phyloP scores from a whole-genome alignment of 2,113 vertebrate genomes.

The Falco punctatus region DNA sequence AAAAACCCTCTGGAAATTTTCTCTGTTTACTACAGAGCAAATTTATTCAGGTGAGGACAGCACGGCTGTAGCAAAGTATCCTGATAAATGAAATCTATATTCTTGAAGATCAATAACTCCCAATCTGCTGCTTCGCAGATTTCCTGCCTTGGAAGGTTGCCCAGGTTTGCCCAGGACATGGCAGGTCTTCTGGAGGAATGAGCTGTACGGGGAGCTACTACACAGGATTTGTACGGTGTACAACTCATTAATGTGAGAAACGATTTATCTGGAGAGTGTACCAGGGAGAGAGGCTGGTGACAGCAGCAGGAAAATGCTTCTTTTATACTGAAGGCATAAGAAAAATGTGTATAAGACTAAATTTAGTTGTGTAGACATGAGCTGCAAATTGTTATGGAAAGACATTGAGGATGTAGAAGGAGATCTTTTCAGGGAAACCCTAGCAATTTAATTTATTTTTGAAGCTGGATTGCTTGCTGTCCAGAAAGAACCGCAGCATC shows the following conservation, averaged over 20 bases:
- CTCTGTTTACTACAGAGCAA: not conserved
- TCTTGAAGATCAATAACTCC: conserved; percentile 63
- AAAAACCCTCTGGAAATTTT: not conserved
- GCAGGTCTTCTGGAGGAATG: conserved; percentile 54
- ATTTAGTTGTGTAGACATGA: not conserved
- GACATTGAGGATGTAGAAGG: not conserved
- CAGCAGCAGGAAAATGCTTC: not conserved
- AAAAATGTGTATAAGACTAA: not conserved
- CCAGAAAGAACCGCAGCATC: not conserved
- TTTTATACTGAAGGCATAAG: not conserved
- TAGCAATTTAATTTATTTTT: not conserved
- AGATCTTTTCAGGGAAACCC: not conserved
- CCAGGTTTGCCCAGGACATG: conserved; percentile 52
- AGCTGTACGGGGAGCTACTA: conserved; percentile 5
- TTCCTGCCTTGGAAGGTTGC: conserved; percentile 57
- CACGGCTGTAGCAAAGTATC: not conserved
- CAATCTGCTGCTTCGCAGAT: conserved; percentile 52
- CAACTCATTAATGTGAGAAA: conserved; percentile 43
- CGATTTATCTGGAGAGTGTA: conserved; percentile 19
- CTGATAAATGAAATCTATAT: conserved; percentile 53
- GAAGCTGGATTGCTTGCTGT: not conserved
- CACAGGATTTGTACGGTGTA: not conserved
- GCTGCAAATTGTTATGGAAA: not conserved
- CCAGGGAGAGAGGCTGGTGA: not conserved
- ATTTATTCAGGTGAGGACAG: conserved; percentile 40